Conservation (phyloP, 37 sponge, comb jelly and placozoan genomes). For the Bolinopsis microptera region DNA sequence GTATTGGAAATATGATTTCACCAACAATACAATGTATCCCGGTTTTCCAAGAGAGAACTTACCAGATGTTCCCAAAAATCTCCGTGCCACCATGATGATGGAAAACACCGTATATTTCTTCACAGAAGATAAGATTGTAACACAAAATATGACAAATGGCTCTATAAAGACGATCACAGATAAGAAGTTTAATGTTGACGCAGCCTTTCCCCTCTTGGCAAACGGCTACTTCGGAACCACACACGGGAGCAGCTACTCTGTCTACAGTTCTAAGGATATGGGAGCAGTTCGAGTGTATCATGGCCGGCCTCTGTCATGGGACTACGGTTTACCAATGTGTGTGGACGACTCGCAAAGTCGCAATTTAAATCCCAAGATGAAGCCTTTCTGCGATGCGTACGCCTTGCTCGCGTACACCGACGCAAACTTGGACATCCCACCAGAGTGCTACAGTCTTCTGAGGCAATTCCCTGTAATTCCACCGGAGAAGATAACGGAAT, state of each 20-base stretch:
- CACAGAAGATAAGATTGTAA: not conserved
- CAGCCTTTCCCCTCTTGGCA: constrained; percentile 3
- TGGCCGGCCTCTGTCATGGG: constrained; percentile 4
- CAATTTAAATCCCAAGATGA: not conserved
- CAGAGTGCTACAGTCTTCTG: constrained; percentile 24
- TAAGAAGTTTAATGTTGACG: no score
- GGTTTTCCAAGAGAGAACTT: not conserved
- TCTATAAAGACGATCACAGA: no score
- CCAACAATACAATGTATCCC: not conserved
- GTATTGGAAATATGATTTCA: not conserved
- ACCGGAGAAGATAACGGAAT: no score
- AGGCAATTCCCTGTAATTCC: not conserved
- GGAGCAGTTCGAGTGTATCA: not conserved
- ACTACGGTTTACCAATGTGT: constrained; percentile 42
- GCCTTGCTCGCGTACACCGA: not conserved
- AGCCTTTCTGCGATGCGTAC: constrained; percentile 17
- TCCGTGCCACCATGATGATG: not conserved
- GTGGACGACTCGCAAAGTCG: not conserved
- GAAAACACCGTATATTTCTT: not conserved
- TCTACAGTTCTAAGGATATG: constrained; percentile 4
- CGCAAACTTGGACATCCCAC: constrained; percentile 4
- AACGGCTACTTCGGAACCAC: not conserved
- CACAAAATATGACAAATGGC: no score
- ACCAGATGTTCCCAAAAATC: not conserved
- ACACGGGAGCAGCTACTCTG: not conserved